These are phyloP conservation scores for Thryonomys swinderianus DNA, from an alignment of 2,113 vertebrate genomes.

Conservation along the genomic window DNA sequence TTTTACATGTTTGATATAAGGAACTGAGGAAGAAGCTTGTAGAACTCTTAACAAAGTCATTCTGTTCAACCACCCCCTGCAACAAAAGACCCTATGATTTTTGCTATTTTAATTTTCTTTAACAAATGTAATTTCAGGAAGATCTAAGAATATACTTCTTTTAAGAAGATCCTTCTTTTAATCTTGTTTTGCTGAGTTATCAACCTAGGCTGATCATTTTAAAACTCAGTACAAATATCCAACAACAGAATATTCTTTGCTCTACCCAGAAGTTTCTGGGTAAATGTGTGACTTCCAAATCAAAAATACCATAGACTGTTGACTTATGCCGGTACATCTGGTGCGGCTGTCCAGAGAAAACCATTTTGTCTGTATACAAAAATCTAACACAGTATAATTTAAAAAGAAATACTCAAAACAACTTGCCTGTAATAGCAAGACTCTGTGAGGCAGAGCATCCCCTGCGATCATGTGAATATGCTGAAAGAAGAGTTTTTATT, in stretches of 20 bases:
- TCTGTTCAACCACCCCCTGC: neutral
- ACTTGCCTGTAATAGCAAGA: conserved; percentile 42
- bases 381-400: neutral
- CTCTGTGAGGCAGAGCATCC: conserved; percentile 53
- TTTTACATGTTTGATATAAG: neutral
- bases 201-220: neutral
- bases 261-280: neutral
- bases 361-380: conserved; percentile 10
- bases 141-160: neutral
- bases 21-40: neutral
- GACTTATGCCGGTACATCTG: conserved; percentile 31
- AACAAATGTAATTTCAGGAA: conserved; percentile 43
- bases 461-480: conserved; percentile 35
- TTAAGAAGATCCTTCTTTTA: neutral
- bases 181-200: neutral
- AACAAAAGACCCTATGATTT: neutral
- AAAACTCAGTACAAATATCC: conserved; percentile 17
- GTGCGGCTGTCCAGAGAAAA: conserved; percentile 28
- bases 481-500: conserved; percentile 64
- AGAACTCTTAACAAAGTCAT: neutral
- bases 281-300: conserved; percentile 12
- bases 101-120: conserved; percentile 30
- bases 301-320: neutral
- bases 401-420: conserved; percentile 17
- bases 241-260: neutral